Conservation (phyloP, 1,140 invertebrate genomes). For the Aphelinus atriplicis region DNA sequence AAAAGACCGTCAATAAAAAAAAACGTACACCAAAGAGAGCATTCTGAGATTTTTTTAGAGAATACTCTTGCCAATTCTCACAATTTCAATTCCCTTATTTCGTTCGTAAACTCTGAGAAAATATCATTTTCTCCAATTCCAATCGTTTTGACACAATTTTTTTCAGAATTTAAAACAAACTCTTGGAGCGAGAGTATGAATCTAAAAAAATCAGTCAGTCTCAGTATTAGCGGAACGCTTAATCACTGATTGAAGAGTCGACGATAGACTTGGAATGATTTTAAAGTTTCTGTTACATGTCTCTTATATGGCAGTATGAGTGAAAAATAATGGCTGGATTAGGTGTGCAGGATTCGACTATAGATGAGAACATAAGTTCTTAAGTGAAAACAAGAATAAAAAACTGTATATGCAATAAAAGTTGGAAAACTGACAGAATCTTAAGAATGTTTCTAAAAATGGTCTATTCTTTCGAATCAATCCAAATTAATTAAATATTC, state of each 20-base stretch:
- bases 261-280: conserved; percentile 60
- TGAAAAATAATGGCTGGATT: conserved; percentile 5
- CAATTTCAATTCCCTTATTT: no score
- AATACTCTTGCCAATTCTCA: conserved; percentile 50
- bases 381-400: no score
- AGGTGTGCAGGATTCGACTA: background rate
- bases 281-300: conserved; percentile 40
- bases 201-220: conserved; percentile 45
- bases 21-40: conserved; percentile 48
- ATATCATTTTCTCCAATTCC: no score
- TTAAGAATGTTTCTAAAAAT: no score
- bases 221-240: conserved; percentile 42
- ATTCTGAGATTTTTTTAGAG: conserved; percentile 50
- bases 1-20: conserved; percentile 56
- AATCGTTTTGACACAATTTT: no score
- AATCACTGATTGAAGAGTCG: conserved; percentile 64
- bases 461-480: no score
- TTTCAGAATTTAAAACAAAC: no score
- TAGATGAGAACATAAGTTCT: no score
- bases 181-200: conserved; percentile 47
- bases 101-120: no score
- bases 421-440: no score
- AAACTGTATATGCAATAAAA: no score
- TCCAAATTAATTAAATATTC: no score
- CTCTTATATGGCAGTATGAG: conserved; percentile 31